phyloP scores from a whole-genome alignment of 2,888 invertebrate species.

The Xylocampa areola region DNA sequence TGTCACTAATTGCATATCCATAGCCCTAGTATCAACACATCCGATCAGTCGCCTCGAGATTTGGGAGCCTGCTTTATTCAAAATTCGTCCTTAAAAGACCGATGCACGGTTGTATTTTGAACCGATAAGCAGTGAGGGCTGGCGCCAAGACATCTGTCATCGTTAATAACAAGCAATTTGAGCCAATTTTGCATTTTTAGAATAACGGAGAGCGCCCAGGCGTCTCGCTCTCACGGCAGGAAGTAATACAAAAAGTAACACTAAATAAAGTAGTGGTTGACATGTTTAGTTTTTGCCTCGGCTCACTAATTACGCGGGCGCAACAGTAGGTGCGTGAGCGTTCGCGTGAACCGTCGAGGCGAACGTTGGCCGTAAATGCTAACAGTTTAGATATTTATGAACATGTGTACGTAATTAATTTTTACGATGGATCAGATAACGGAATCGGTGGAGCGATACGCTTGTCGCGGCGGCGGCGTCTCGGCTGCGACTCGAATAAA shows the following conservation, averaged over 20 bases:
- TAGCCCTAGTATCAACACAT: slow-evolving; percentile 85
- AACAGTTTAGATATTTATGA: slow-evolving; percentile 88
- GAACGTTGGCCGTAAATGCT: slow-evolving; percentile 84
- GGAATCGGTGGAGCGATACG: slow-evolving; percentile 83
- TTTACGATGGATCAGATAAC: slow-evolving; percentile 88
- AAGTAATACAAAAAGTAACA: slow-evolving; percentile 85
- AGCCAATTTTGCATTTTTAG: slow-evolving; percentile 88
- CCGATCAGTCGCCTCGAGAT: slow-evolving; percentile 78
- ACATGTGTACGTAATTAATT: slow-evolving; percentile 89
- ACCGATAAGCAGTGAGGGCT: slow-evolving; percentile 57
- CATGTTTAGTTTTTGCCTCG: slow-evolving; percentile 81
- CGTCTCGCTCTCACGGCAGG: slow-evolving; percentile 84
- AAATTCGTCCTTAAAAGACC: slow-evolving; percentile 56
- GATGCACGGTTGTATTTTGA: slow-evolving; percentile 61
- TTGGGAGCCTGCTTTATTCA: slow-evolving; percentile 38
- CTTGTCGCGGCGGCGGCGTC: slow-evolving; percentile 78
- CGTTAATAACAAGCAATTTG: slow-evolving; percentile 89
- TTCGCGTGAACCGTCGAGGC: slow-evolving; percentile 77
- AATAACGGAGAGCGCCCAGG: slow-evolving; percentile 83
- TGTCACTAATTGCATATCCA: slow-evolving; percentile 87
- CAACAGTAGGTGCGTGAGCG: slow-evolving; percentile 75
- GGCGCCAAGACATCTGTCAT: slow-evolving; percentile 89
- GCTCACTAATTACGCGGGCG: slow-evolving; percentile 78
- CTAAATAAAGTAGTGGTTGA: slow-evolving; percentile 87
- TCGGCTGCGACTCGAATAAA: slow-evolving; percentile 71